phyloP scores from a whole-genome alignment of 2,113 vertebrate species.

The Pelodiscus sinensis region DNA sequence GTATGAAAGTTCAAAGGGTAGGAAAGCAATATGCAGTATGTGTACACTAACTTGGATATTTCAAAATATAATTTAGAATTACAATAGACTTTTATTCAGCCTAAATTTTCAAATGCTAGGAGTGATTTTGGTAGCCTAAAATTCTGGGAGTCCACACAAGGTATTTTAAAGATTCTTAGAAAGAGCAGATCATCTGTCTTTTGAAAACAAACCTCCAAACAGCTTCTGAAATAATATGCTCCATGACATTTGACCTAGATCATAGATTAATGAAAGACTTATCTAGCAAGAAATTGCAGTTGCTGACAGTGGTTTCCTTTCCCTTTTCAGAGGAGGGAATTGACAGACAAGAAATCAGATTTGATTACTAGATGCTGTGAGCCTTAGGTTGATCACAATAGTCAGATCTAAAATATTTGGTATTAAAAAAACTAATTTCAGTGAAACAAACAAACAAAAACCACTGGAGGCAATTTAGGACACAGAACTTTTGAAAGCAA shows the following conservation, averaged over 20 bases:
- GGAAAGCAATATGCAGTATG: neutral
- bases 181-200: neutral
- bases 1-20: neutral
- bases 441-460: neutral
- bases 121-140: neutral
- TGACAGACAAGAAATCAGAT: neutral
- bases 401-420: neutral
- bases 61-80: neutral
- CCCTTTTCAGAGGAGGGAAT: neutral
- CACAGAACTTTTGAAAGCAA: neutral
- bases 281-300: neutral
- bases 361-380: neutral
- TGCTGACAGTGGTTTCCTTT: neutral
- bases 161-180: neutral
- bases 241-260: neutral
- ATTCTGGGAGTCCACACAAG: neutral
- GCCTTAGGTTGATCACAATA: neutral
- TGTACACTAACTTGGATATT: neutral
- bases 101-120: neutral
- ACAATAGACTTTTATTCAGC: neutral
- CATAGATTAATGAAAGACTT: neutral
- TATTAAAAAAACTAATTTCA: neutral
- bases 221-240: neutral
- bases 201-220: neutral
- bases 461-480: neutral